Percentiles rank a stretch among this genome's conserved stretches.
These are phyloP conservation scores for Pristionchus fissidentatus DNA, from an alignment of 2,888 invertebrate genomes.

Conservation along the genomic window DNA sequence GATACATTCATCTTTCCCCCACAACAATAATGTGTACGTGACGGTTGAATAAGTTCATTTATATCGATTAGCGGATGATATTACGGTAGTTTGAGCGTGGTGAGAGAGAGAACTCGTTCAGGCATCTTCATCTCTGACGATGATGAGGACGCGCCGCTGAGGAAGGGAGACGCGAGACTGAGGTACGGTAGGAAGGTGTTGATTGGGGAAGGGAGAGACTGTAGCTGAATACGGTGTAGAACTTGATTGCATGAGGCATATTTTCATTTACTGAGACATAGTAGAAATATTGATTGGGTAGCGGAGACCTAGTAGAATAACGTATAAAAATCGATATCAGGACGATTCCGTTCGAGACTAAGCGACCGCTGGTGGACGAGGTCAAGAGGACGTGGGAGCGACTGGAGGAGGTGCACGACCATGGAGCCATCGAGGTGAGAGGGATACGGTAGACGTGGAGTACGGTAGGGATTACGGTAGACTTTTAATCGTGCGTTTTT, in stretches of 20 bases:
- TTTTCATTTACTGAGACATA: too few relatives aligned
- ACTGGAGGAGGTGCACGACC: slow-evolving; percentile 54
- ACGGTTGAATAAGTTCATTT: not conserved
- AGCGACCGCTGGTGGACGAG: slow-evolving; percentile 87
- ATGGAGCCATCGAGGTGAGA: slow-evolving; percentile 54
- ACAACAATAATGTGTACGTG: not conserved
- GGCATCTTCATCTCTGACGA: slow-evolving; percentile 48
- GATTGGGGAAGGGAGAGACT: not conserved
- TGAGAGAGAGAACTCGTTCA: not conserved
- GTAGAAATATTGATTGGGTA: not conserved
- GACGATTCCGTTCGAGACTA: slow-evolving; percentile 87
- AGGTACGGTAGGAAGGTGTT: slow-evolving; percentile 49
- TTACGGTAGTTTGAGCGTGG: not conserved
- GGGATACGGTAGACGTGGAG: slow-evolving; percentile 48
- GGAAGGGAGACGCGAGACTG: slow-evolving; percentile 76
- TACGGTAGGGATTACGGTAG: too few relatives aligned
- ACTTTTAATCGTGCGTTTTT: slow-evolving; percentile 59
- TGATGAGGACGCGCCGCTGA: slow-evolving; percentile 82
- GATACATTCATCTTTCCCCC: too few relatives aligned
- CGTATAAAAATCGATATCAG: slow-evolving; percentile 39
- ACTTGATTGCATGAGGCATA: not conserved
- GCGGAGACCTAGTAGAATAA: not conserved
- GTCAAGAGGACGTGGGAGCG: slow-evolving; percentile 82
- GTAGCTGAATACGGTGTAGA: not conserved
- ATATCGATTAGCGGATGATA: not conserved